Conservation (phyloP, 2,888 invertebrate genomes). For the Agrotis puta region DNA sequence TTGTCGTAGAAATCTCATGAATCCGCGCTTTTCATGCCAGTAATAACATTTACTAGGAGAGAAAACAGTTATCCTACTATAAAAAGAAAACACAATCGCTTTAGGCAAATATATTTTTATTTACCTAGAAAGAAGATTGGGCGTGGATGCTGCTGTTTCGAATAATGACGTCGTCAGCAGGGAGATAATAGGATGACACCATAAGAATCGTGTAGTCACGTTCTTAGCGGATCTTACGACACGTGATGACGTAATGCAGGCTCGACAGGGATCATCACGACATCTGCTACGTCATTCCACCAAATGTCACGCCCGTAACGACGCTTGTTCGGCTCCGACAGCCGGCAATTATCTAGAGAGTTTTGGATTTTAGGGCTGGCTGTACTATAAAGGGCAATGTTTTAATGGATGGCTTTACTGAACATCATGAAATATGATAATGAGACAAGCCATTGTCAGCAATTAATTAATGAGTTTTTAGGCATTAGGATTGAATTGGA, state of each 20-base stretch:
- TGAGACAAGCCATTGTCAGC: background rate
- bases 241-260: constrained; percentile 63
- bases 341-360: constrained; percentile 54
- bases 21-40: constrained; percentile 52
- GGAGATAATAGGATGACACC: constrained; percentile 60
- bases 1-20: constrained; percentile 51
- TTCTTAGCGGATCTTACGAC: constrained; percentile 56
- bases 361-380: constrained; percentile 41
- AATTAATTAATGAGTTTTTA: background rate
- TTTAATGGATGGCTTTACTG: constrained; percentile 23
- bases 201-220: constrained; percentile 61
- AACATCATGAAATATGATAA: constrained; percentile 13
- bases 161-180: constrained; percentile 56
- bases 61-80: constrained; percentile 50
- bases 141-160: constrained; percentile 15
- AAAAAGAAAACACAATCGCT: constrained; percentile 41
- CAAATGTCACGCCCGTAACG: constrained; percentile 65
- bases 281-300: constrained; percentile 61
- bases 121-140: constrained; percentile 30
- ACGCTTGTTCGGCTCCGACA: constrained; percentile 54
- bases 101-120: constrained; percentile 44
- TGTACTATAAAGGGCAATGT: constrained; percentile 20
- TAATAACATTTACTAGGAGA: constrained; percentile 57
- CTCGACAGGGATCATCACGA: constrained; percentile 51
- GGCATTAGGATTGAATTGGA: background rate